Base-by-base conservation (phyloP, 2,113 vertebrate genomes). In the Lagopus leucura region DNA sequence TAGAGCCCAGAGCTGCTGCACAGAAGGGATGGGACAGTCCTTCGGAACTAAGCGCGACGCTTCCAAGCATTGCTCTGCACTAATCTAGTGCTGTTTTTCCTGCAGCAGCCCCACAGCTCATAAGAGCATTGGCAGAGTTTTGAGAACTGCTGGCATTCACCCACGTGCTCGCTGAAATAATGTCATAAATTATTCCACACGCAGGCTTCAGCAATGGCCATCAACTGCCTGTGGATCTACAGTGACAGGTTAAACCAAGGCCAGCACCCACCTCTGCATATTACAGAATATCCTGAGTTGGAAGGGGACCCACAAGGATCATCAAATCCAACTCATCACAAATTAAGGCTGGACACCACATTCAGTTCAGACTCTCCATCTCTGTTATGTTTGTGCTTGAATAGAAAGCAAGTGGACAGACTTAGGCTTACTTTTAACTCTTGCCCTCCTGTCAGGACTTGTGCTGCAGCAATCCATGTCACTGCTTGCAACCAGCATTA, bases 41-140 rank as follows among this genome's bases (percentile, higher is more conserved):
- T 52, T 11, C 55, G 22, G 63, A 81, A 13, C 54, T 16, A 12
- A 19, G 48, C 0, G 7, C 19, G 50, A 82, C 64, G 13, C 60
- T 67, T 67, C 5, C 47, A 60, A 82, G 76, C 32, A 4, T 40
- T 4, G 21, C 17, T 55, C 71, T 21, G 60, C 5, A 1, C 28
- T 76, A 86, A 87, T 55, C 47, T 75, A 34, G 7, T 18, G 45
- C 32, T 80, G 16, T 78, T 92, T 84, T 60, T 85, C 87, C 69
- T 25, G 58, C 50, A 89, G 78, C 72, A 63, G 60, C 30, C 45
- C 22, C 1, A 0, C 71, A 3, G 4, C 79, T 92, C 89, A 73
- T 50, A n/a, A 75, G 67, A 71, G 47, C 18, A 0, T 2, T 58
- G 86, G 70, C 78, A 75, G n/a, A 85, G 76, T 34, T 47, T 30